A percentile compares a stretch with the other conserved stretches of the same genome.
phyloP scores from a whole-genome alignment of 2,797 vertebrate genomes.

The Pachyuromys duprasi region DNA sequence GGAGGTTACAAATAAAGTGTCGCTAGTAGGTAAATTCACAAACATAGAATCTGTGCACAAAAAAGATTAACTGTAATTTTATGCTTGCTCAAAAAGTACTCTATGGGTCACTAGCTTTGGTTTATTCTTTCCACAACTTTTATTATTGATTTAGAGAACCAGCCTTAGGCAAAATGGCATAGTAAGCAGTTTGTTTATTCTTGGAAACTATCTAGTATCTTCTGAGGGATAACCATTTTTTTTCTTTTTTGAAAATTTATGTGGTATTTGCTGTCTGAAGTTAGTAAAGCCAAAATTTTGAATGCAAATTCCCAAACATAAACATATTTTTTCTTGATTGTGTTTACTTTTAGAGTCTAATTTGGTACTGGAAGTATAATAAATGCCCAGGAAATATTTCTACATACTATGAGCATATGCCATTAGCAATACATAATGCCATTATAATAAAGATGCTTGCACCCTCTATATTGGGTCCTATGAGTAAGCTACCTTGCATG shows the following conservation, averaged over 20 bases:
- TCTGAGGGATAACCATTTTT: neutral
- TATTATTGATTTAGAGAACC: conserved; percentile 37
- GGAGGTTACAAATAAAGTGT: neutral
- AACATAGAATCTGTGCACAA: neutral
- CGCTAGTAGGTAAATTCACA: neutral
- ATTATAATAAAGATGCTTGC: neutral
- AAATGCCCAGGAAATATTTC: neutral
- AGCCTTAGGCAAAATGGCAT: conserved; percentile 36
- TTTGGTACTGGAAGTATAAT: neutral
- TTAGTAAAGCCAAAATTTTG: conserved; percentile 51
- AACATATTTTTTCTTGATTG: neutral
- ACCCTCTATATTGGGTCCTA: neutral
- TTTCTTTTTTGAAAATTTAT: neutral
- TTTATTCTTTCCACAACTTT: conserved; percentile 48
- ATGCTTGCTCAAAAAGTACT: conserved; percentile 22
- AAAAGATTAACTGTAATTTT: conserved; percentile 8
- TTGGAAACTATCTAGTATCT: conserved; percentile 6
- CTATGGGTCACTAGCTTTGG: conserved; percentile 2
- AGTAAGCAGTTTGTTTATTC: neutral
- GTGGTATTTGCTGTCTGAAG: conserved; percentile 4
- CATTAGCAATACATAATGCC: neutral
- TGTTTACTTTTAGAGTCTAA: neutral
- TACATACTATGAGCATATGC: neutral
- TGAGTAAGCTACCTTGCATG: neutral
- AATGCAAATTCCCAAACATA: neutral